Conservation (phyloP, 2,888 invertebrate genomes). For the Thereva nobilitata region DNA sequence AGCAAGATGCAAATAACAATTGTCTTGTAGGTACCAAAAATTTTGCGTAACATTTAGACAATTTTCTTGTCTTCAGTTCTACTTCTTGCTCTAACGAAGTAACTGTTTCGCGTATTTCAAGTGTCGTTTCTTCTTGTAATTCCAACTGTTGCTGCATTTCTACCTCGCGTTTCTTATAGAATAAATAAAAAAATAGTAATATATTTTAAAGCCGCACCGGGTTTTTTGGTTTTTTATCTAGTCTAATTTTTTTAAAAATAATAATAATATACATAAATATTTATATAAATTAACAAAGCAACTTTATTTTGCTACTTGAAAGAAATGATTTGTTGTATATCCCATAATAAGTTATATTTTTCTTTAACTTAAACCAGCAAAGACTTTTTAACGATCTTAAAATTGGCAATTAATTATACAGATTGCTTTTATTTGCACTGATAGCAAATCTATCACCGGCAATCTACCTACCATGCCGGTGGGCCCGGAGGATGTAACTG, state of each 20-base stretch:
- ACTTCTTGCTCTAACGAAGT: constrained; percentile 94
- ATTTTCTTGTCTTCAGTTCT: constrained; percentile 89
- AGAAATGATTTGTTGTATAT: too few relatives aligned
- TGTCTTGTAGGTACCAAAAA: constrained; percentile 61
- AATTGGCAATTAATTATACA: too few relatives aligned
- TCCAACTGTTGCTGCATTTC: constrained; percentile 95
- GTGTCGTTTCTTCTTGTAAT: constrained; percentile 88
- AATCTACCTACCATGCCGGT: too few relatives aligned
- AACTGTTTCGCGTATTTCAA: constrained; percentile 89
- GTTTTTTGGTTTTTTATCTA: not conserved
- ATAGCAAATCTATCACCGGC: too few relatives aligned
- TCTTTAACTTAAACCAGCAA: too few relatives aligned
- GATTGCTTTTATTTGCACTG: too few relatives aligned
- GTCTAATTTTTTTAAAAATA: not conserved
- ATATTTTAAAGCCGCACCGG: constrained; percentile 1
- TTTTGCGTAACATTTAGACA: constrained; percentile 88
- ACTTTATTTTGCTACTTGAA: too few relatives aligned
- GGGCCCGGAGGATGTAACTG: too few relatives aligned
- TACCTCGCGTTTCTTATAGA: constrained; percentile 60
- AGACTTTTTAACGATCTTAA: too few relatives aligned
- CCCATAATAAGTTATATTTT: too few relatives aligned
- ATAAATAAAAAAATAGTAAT: not conserved
- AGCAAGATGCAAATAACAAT: not conserved
- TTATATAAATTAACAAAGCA: too few relatives aligned
- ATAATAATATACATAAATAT: too few relatives aligned